Base-by-base conservation (phyloP, 2,888 invertebrate genomes). In the Melanotus villosus region DNA sequence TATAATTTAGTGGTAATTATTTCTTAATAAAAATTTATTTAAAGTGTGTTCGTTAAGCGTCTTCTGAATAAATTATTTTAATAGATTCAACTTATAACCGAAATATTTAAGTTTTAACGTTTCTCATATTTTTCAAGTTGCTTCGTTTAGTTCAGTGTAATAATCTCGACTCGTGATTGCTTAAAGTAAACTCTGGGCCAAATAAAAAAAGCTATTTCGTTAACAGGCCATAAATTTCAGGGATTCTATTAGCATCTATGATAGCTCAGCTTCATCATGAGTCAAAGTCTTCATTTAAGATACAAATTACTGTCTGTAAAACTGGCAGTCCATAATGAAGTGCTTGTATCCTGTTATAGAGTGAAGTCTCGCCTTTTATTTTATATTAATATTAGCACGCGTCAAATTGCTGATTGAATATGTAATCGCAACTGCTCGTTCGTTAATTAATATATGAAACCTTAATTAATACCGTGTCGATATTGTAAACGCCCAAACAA, bases 1-100 rank as follows among this genome's bases (percentile, higher is more conserved):
- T 72, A 72, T 75, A 77, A 75, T 78, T 77, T 77, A 71, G 67
- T 65, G 52, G 70, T 78, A 77, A 78, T 79, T 78, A 78, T 77
- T 76, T 76, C 73, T 54, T 58, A 67, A 70, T 65, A 70, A 65
- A 65, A 65, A 70, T 65, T 64, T 59, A 58, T 57, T 57, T 57
- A 16, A 43, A 34, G 32, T 45, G 21, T 30, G 38, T 45, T 45
- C 62, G 56, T 67, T 59, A 50, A 50, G 12, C 45, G 54, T 38
- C 23, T 56, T 45, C 12, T 64, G 64, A 2, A 64, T 64, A 64
- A 43, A 64, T 64, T 64, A 64, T 43, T 54, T 56, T 64, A 41
- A 64, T 52, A 23, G 47, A 23, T 12, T 10, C 23, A 47, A 47
- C 47, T 43, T 18, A 43, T 19, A 43, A 43, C 18, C 43, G 34